These are phyloP conservation scores for Chaenogobius annularis DNA, from an alignment of 2,113 vertebrate species.

Conservation along the genomic window DNA sequence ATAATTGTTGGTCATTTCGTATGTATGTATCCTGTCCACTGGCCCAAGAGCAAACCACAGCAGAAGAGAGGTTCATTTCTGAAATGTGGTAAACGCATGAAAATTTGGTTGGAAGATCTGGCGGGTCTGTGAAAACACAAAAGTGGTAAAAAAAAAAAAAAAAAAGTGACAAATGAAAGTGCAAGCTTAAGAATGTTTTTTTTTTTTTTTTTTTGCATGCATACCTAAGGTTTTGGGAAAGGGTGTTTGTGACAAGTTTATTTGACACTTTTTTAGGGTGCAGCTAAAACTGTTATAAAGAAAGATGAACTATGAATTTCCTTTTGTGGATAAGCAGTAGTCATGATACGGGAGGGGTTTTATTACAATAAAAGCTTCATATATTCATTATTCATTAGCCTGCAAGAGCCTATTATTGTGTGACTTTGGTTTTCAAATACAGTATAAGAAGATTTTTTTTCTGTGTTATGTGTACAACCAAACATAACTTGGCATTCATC, in stretches of 20 bases:
- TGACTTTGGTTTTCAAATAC: too few relatives aligned
- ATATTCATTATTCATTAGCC: too few relatives aligned
- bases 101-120: slow-evolving; percentile 58
- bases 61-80: not conserved
- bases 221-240: not conserved
- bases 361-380: too few relatives aligned
- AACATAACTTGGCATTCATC: too few relatives aligned
- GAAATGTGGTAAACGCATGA: slow-evolving; percentile 56
- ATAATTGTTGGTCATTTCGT: slow-evolving; percentile 19
- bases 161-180: not conserved
- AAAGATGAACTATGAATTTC: slow-evolving; percentile 39
- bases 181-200: not conserved
- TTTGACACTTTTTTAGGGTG: slow-evolving; percentile 3
- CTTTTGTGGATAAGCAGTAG: not conserved
- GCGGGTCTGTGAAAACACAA: slow-evolving; percentile 60
- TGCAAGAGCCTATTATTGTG: too few relatives aligned
- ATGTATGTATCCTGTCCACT: slow-evolving; percentile 63
- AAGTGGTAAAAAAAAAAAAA: too few relatives aligned
- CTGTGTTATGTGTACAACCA: too few relatives aligned
- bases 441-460: too few relatives aligned
- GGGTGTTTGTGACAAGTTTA: not conserved
- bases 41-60: slow-evolving; percentile 69
- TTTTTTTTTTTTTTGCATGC: not conserved
- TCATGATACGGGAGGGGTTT: not conserved
- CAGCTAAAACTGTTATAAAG: slow-evolving; percentile 13